phyloP scores from a whole-genome alignment of 2,113 vertebrate genomes.

The Cettia cetti region DNA sequence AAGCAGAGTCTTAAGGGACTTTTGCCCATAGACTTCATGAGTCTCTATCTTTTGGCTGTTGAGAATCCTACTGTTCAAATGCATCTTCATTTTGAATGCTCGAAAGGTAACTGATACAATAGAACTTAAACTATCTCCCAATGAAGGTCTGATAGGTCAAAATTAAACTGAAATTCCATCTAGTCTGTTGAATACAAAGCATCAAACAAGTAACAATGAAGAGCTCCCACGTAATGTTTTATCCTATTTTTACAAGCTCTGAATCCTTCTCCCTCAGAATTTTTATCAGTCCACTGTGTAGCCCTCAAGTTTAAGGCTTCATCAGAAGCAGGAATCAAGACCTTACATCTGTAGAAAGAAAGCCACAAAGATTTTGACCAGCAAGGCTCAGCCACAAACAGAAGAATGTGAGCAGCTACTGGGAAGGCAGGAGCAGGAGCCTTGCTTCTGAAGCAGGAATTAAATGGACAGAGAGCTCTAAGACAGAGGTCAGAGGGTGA shows the following conservation, averaged over 20 bases:
- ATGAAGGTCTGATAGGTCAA: neutral
- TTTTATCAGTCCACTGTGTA: neutral
- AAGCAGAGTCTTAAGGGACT: slow-evolving; percentile 16
- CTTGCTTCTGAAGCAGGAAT: neutral
- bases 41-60: neutral
- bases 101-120: neutral
- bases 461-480: neutral
- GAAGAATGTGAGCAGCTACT: neutral
- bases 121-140: slow-evolving; percentile 6
- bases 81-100: neutral
- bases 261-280: neutral
- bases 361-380: neutral
- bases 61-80: neutral
- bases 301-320: neutral
- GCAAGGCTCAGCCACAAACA: neutral
- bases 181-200: neutral
- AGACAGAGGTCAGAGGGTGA: neutral
- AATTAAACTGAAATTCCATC: slow-evolving; percentile 17
- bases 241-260: neutral
- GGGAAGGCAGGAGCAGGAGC: neutral
- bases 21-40: neutral
- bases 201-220: neutral
- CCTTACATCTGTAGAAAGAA: neutral
- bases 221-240: neutral
- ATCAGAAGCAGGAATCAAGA: neutral